phyloP scores from a whole-genome alignment of 2,888 invertebrate species.

The Metallyticus violacea region DNA sequence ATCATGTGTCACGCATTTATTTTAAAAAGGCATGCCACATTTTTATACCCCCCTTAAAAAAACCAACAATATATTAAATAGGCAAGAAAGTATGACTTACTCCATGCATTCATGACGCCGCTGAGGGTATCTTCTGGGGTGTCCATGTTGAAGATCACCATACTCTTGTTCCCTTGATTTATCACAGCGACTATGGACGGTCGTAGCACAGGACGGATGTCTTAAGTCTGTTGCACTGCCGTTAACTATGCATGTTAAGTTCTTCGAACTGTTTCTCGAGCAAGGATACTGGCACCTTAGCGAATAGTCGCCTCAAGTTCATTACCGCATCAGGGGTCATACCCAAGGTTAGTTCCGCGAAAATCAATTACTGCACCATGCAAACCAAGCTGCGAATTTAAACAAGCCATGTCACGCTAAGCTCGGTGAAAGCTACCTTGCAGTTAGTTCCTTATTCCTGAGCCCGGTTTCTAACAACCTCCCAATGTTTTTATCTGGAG shows the following conservation, averaged over 20 bases:
- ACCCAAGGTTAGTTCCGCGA: background rate
- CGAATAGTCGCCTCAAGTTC: background rate
- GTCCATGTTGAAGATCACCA: constrained; percentile 13
- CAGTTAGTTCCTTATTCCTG: no score
- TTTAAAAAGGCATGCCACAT: background rate
- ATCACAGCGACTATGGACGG: background rate
- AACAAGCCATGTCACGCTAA: background rate
- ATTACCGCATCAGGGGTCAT: background rate
- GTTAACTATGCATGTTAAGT: background rate
- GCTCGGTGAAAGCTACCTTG: no score
- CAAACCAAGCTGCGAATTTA: background rate
- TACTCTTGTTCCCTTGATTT: background rate
- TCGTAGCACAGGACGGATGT: background rate
- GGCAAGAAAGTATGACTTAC: constrained; percentile 35
- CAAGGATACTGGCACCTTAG: background rate
- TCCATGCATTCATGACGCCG: constrained; percentile 41
- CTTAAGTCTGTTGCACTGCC: background rate
- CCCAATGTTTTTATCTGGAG: no score
- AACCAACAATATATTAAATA: background rate
- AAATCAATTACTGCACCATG: background rate
- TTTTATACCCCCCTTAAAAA: background rate
- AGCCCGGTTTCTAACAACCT: no score
- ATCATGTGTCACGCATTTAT: background rate
- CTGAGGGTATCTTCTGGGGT: constrained; percentile 44
- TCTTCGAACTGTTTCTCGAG: background rate